Evolutionary conservation across 2,888 invertebrate genomes (phyloP).

Genomic region (Machimus rusticus): DNA sequence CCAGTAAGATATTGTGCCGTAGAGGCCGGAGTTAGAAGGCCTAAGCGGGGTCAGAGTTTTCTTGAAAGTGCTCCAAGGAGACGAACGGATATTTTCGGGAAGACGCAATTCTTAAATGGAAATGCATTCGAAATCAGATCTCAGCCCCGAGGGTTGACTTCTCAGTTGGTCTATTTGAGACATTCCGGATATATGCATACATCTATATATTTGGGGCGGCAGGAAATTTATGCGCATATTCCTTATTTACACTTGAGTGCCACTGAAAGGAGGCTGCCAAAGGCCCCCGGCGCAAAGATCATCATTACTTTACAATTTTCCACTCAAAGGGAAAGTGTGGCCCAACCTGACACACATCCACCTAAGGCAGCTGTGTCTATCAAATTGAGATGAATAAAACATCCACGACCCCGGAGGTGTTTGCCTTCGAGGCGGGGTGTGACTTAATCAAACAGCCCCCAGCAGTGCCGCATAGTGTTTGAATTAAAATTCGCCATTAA

Average conservation of each 20-base stretch:
- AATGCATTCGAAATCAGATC: conserved; percentile 10
- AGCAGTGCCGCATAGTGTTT: not conserved
- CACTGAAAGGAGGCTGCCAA: not conserved
- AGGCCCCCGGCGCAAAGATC: not conserved
- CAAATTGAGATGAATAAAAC: conserved; percentile 13
- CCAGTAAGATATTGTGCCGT: not conserved
- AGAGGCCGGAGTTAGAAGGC: not conserved
- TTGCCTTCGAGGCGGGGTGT: not conserved
- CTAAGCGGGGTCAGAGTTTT: not conserved
- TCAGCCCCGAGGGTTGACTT: not conserved
- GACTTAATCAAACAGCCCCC: not conserved
- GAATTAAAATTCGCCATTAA: not conserved
- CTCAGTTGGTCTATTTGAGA: not conserved
- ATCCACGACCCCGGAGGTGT: not conserved
- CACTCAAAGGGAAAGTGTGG: not conserved
- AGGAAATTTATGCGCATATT: conserved; percentile 33
- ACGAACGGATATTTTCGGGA: not conserved
- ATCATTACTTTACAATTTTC: conserved; percentile 14
- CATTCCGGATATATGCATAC: not conserved
- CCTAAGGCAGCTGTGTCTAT: not conserved
- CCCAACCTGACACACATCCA: conserved; percentile 12
- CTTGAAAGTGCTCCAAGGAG: not conserved
- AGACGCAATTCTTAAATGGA: not conserved
- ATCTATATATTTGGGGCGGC: not conserved
- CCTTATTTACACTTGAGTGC: not conserved